Evolutionary conservation across 2,113 vertebrate species (phyloP), one percentile per base, ranked within the genome.

Genomic region (Alethe castanea): DNA sequence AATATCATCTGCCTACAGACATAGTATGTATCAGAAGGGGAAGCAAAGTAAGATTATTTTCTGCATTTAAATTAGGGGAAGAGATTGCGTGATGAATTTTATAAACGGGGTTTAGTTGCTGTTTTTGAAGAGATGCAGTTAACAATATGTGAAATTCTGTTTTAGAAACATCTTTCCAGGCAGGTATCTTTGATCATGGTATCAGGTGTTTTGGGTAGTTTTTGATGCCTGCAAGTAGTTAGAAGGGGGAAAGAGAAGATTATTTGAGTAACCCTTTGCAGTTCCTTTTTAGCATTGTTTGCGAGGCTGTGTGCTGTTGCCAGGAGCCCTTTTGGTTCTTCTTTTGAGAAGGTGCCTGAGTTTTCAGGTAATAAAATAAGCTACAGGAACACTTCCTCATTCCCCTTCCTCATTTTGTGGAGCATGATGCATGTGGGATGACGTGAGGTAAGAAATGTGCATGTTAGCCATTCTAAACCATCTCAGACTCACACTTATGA

Each of bases 381-480:
- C n/a, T 48, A 22, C 22, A 36, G 44, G 72, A 69, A 22, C 19
- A 23, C 53, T 73, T 28, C 3, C 6, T 6, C 1, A 11, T 19
- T 6, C 4, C 5, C 8, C 11, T 62, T 44, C 22, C 19, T 48
- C 12, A 5, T 81, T 87, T 16, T 52, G 15, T 79, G 57, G 25
- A 65, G 26, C 19, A 5, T 64, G 48, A 47, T 64, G 50, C 11
- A 6, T 9, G 5, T 67, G 48, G 79, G 48, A 25, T 67, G 40
- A 66, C 47, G 18, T 33, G 57, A 80, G 12, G 19, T 81, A 47
- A 62, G n/a, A 94, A 86, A 38, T 42, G 13, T 59, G 19, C 0
- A 0, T 35, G 5, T 81, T 70, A 59, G 25, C 52, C 9, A 3
- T 47, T 77, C 11, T 48, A 14, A 12, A 36, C 25, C 0, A 2